Conservation (phyloP, 53 echinoderm and acorn worm genomes). For the Stichopus horrens region DNA sequence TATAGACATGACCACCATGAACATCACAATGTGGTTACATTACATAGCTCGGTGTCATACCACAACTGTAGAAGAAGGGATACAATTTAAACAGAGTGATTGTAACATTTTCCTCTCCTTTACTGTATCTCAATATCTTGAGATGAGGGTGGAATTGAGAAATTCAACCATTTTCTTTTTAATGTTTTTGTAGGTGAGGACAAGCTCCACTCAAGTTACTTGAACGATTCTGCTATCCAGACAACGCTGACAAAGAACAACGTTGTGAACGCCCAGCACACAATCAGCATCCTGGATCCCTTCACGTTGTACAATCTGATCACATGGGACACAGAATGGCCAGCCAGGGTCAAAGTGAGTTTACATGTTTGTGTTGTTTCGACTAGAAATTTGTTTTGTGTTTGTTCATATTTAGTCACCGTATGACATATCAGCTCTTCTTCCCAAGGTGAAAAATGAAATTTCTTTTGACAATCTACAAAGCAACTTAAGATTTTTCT, state of each 20-base stretch:
- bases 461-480: no score
- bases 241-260: constrained; percentile 40
- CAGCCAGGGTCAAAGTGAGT: constrained; percentile 60
- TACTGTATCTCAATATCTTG: background rate
- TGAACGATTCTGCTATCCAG: constrained; percentile 64
- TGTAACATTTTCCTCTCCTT: background rate
- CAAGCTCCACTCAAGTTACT: constrained; percentile 55
- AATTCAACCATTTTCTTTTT: background rate
- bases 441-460: no score
- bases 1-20: no score
- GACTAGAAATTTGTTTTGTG: no score
- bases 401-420: no score
- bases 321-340: constrained; percentile 85
- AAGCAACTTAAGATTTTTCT: no score
- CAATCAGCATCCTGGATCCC: constrained; percentile 25
- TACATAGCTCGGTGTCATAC: background rate
- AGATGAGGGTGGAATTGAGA: background rate
- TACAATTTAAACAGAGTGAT: background rate
- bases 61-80: background rate
- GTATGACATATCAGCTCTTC: no score
- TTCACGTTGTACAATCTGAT: constrained; percentile 59
- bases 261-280: constrained; percentile 51
- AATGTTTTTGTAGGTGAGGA: constrained; percentile 50
- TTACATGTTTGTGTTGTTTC: no score
- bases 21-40: background rate